These are phyloP conservation scores for Elachura formosa DNA, from an alignment of 2,113 vertebrate genomes.

Conservation along the genomic window DNA sequence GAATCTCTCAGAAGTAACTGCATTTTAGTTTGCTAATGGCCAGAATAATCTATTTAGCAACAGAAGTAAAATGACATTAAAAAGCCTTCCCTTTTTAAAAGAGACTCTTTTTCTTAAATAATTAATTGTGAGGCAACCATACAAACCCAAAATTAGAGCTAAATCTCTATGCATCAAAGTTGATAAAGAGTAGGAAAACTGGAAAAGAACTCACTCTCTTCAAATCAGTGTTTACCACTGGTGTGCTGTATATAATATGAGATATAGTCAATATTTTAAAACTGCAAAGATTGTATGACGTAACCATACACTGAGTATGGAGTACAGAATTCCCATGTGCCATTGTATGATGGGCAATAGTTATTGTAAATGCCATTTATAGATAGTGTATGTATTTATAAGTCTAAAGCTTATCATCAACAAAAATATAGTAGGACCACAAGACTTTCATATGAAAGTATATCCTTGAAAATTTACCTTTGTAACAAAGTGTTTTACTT, in stretches of 20 bases:
- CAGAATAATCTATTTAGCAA: not conserved
- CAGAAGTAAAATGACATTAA: not conserved
- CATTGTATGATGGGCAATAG: constrained; percentile 63
- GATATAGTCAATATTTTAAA: constrained; percentile 56
- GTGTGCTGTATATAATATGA: constrained; percentile 57
- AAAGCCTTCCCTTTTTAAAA: not conserved
- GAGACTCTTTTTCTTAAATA: not conserved
- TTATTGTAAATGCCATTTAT: constrained; percentile 56
- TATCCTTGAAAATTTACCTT: constrained; percentile 69
- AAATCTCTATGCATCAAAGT: not conserved
- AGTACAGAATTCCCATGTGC: constrained; percentile 53
- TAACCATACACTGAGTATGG: constrained; percentile 53
- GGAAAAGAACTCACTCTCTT: constrained; percentile 9
- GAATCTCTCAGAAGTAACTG: constrained; percentile 20
- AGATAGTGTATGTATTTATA: constrained; percentile 58
- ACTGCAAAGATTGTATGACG: constrained; percentile 44
- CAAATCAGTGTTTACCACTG: constrained; percentile 59
- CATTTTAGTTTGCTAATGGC: not conserved
- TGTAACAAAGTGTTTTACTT: constrained; percentile 70
- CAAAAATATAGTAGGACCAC: constrained; percentile 59
- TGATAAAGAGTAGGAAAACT: not conserved
- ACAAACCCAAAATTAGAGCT: not conserved
- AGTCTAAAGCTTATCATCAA: constrained; percentile 60
- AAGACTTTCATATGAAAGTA: constrained; percentile 71
- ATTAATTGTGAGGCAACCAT: not conserved